Conservation (phyloP, 1,140 invertebrate species). For the Agrilus planipennis region DNA sequence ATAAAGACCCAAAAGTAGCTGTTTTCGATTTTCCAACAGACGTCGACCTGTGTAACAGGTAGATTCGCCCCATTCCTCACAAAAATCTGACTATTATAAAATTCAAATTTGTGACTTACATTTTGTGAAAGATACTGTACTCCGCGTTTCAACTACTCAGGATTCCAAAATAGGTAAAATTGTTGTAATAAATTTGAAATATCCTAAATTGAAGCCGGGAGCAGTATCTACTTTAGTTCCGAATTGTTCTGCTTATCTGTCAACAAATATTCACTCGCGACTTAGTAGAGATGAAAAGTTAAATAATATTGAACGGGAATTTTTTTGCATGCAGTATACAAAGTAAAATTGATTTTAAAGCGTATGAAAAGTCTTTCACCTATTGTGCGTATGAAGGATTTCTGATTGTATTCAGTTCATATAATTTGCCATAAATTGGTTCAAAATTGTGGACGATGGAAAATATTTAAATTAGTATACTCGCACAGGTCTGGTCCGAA, state of each 20-base stretch:
- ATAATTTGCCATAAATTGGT: too few species aligned
- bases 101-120: neutral
- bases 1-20: neutral
- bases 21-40: neutral
- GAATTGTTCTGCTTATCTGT: neutral
- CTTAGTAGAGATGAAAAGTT: neutral
- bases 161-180: neutral
- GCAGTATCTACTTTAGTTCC: neutral
- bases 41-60: neutral
- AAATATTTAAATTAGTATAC: neutral
- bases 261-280: neutral
- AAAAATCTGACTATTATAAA: neutral
- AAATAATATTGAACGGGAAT: neutral
- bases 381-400: too few species aligned
- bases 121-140: neutral
- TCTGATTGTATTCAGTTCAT: too few species aligned
- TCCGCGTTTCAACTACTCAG: neutral
- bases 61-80: neutral
- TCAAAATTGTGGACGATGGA: neutral
- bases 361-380: neutral
- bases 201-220: neutral
- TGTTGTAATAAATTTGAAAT: neutral
- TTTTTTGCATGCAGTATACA: neutral
- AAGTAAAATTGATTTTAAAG: neutral
- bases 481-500: neutral